Evolutionary conservation across 2,113 vertebrate species (phyloP), one percentile per base, ranked within the genome.

Genomic region (Bagarius yarrelli): DNA sequence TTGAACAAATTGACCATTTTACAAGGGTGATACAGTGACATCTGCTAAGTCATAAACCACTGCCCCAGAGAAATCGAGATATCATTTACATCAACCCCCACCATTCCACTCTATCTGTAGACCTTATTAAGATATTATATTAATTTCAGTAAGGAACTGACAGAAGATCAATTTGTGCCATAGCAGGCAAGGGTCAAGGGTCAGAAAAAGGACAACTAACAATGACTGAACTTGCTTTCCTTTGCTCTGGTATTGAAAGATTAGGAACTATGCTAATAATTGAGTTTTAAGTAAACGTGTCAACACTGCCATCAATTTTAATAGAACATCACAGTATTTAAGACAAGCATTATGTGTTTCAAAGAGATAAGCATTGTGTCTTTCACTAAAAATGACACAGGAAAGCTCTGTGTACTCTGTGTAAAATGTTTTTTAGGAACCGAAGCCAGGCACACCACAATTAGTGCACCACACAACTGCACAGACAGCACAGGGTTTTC

Each of bases 361-460:
- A 79, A 61, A 34, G 23, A 60, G 80, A 85, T 78, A 79, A 79
- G 66, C 76, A 85, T 75, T 55, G 66, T 61, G 80, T 19, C 64
- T 81, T 76, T 69, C 52, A 79, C 53, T 50, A 57, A 76, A 78
- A 79, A 75, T 80, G 77, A 79, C 76, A 69, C 27, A 32, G 50
- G 32, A 79, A 79, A 70, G 76, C 57, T 63, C 32, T 78, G 57
- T 79, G 70, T 81, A 81, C 50, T 56, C 47, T 55, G 52, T 66
- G 52, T 36, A 59, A 78, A 83, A 75, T 69, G 19, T 69, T 80
- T 78, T 76, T 81, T 79, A 81, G 75, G 70, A 82, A 81, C 52
- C 32, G 21, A 81, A 52, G 52, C 78, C 71, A 84, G 76, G 25
- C 61, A 56, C 57, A 44, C 67, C 63, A 78, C 36, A 50, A n/a